Conservation (phyloP, 2,113 vertebrate species). For the Ictalurus furcatus region DNA sequence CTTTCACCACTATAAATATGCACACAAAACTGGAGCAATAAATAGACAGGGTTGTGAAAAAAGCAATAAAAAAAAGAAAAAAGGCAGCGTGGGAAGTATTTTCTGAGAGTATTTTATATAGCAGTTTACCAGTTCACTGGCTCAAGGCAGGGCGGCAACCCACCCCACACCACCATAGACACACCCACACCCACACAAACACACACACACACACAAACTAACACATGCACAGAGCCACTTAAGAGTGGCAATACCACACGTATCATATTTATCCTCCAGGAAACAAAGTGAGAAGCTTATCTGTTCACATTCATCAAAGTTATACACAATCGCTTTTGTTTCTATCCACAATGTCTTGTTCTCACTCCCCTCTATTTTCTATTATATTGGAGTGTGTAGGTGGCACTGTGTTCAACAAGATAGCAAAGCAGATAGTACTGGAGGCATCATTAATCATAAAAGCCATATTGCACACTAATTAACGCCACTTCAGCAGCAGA, state of each 20-base stretch:
- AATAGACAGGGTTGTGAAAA: neutral
- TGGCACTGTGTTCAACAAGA: constrained; percentile 59
- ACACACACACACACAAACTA: neutral
- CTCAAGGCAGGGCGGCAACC: neutral
- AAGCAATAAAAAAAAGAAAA: neutral
- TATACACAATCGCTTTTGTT: constrained; percentile 33
- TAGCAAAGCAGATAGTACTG: constrained; percentile 65
- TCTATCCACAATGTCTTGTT: neutral
- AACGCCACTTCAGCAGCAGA: constrained; percentile 62
- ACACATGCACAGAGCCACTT: no score
- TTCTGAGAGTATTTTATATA: neutral
- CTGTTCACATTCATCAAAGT: constrained; percentile 50
- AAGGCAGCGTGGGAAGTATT: neutral
- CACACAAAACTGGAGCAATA: constrained; percentile 4
- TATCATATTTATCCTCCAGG: constrained; percentile 39
- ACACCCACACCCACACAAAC: neutral
- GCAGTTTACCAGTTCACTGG: constrained; percentile 6
- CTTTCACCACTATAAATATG: neutral
- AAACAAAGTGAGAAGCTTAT: constrained; percentile 40
- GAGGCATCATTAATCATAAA: constrained; percentile 71
- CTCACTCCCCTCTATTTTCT: constrained; percentile 11
- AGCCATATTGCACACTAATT: constrained; percentile 68
- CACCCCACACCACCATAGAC: neutral
- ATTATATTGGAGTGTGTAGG: constrained; percentile 56
- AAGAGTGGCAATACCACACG: neutral